Percentiles rank a stretch among this genome's conserved stretches.
Conservation (phyloP, 2,797 vertebrate genomes). For the Chiloscyllium punctatum region DNA sequence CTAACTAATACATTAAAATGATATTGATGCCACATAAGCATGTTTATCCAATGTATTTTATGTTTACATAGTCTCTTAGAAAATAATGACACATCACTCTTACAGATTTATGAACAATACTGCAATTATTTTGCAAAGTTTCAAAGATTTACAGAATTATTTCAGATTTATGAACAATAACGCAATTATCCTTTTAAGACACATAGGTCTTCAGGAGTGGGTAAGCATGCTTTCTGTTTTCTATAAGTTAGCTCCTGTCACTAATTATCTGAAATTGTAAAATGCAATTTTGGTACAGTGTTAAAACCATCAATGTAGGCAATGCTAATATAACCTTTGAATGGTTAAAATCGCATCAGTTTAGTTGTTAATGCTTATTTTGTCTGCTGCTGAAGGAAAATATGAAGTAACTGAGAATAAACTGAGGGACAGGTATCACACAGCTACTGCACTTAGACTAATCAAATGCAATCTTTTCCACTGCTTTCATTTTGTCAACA, state of each 20-base stretch:
- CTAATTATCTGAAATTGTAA: not conserved
- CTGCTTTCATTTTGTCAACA: not conserved
- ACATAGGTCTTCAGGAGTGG: not conserved
- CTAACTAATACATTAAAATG: not conserved
- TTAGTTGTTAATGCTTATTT: conserved; percentile 11
- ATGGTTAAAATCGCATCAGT: not conserved
- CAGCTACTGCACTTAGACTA: conserved; percentile 3
- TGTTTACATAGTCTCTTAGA: not conserved
- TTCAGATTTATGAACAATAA: not conserved
- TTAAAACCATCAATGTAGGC: not conserved
- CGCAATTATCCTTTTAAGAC: not conserved
- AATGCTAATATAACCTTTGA: not conserved
- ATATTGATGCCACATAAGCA: not conserved
- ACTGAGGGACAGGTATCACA: not conserved
- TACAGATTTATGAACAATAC: not conserved
- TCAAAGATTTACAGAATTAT: not conserved
- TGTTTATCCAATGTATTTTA: not conserved
- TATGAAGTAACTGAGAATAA: not conserved
- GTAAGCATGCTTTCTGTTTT: not conserved
- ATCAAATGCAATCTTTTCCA: conserved; percentile 18
- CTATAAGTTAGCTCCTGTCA: not conserved
- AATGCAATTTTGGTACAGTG: not conserved
- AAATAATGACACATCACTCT: not conserved
- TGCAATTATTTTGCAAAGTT: not conserved
- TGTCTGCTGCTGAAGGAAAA: not conserved